Evolutionary conservation across 2,797 vertebrate species (phyloP).

Genomic region (Sphaeramia orbicularis): DNA sequence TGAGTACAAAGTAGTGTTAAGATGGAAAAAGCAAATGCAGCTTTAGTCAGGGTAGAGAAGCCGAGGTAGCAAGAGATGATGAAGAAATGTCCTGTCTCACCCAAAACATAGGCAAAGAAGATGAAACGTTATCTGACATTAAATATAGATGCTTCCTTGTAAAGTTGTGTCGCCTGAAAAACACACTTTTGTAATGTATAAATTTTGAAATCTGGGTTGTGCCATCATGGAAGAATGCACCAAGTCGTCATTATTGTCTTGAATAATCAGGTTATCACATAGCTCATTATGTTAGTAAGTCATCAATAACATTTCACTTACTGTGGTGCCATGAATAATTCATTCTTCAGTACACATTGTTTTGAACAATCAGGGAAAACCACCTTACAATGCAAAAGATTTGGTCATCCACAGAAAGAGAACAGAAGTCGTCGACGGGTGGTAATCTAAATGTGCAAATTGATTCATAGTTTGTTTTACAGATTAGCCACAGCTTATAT

Average conservation of each 20-base stretch:
- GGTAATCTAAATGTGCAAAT: constrained; percentile 18
- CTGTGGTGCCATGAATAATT: constrained; percentile 52
- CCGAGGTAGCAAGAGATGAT: constrained; percentile 74
- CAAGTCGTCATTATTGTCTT: constrained; percentile 27
- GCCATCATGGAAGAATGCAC: constrained; percentile 12
- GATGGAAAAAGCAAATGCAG: constrained; percentile 84
- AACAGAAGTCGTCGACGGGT: constrained; percentile 6
- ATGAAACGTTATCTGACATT: constrained; percentile 84
- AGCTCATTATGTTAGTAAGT: constrained; percentile 47
- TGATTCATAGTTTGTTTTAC: constrained; percentile 23
- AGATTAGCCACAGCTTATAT: constrained; percentile 15
- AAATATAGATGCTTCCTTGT: constrained; percentile 83
- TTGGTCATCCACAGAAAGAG: constrained; percentile 22
- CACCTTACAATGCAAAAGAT: constrained; percentile 28
- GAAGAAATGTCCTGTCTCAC: constrained; percentile 78
- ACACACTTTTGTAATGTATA: constrained; percentile 74
- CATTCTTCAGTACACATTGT: constrained; percentile 31
- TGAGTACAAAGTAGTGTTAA: constrained; percentile 81
- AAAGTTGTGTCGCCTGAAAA: constrained; percentile 78
- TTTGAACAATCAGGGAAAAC: constrained; percentile 48
- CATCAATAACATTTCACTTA: constrained; percentile 45
- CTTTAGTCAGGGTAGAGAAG: constrained; percentile 82
- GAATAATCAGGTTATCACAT: constrained; percentile 47
- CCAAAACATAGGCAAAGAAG: constrained; percentile 71
- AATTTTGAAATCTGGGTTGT: constrained; percentile 65